Percentiles rank a stretch among this genome's conserved stretches.
phyloP scores from a whole-genome alignment of 1,140 invertebrate genomes.

The Drosophila malerkotliana region DNA sequence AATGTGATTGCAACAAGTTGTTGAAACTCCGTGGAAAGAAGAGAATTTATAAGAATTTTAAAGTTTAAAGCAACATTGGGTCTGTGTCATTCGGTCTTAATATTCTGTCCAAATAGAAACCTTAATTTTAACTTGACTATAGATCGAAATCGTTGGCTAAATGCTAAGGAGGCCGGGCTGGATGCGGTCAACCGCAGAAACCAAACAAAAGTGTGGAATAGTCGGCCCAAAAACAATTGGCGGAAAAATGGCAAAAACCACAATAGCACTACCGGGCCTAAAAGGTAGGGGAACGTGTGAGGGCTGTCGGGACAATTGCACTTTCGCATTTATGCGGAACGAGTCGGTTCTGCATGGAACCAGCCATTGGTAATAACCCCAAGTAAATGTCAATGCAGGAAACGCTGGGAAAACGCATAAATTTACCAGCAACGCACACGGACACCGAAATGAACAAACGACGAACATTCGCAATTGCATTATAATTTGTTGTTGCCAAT shows the following conservation, averaged over 20 bases:
- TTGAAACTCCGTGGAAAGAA: conserved; percentile 2
- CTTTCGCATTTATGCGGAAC: conserved; percentile 62
- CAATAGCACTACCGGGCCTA: conserved; percentile 6
- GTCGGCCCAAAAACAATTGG: conserved; percentile 57
- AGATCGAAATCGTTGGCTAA: conserved; percentile 3
- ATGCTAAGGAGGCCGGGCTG: conserved; percentile 8
- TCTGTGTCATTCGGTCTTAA: no score
- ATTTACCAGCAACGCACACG: conserved; percentile 35
- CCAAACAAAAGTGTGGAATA: conserved; percentile 58
- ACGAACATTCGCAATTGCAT: conserved; percentile 67
- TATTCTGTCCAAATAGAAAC: no score
- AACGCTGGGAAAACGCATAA: conserved; percentile 63
- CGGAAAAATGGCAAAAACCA: conserved; percentile 53
- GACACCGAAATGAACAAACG: conserved; percentile 28
- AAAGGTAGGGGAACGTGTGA: conserved; percentile 22
- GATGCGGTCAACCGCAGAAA: conserved; percentile 41
- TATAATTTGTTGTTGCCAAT: conserved; percentile 61
- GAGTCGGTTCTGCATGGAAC: conserved; percentile 25
- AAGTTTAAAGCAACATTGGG: no score
- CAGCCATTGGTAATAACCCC: conserved; percentile 66
- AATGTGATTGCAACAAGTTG: conserved; percentile 39
- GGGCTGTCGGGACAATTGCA: conserved; percentile 32
- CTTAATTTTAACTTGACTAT: background rate
- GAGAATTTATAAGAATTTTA: conserved; percentile 5
- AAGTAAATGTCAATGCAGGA: conserved; percentile 80